These are phyloP conservation scores for Poeciliopsis presidionis DNA, from an alignment of 2,797 vertebrate species.

Conservation along the genomic window DNA sequence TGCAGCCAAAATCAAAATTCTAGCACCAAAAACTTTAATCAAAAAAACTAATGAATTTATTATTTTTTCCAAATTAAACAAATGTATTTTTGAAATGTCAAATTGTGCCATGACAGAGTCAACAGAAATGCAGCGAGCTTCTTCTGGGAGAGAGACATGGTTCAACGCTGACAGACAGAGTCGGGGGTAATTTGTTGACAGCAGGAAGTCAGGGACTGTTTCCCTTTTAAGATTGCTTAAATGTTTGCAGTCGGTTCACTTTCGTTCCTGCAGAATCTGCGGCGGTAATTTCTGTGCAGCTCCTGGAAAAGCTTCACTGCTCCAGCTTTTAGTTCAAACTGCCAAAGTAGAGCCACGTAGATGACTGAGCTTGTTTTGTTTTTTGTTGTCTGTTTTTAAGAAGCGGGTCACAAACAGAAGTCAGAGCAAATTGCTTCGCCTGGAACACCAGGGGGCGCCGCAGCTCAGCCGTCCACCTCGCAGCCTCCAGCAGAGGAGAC, in stretches of 20 bases:
- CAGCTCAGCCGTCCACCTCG: slow-evolving; percentile 64
- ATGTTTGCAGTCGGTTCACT: background rate
- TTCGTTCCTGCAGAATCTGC: background rate
- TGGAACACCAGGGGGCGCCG: slow-evolving; percentile 27
- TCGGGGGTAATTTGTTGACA: no score
- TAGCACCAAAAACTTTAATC: no score
- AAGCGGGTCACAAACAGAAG: slow-evolving; percentile 20
- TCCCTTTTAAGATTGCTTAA: no score
- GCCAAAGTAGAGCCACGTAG: background rate
- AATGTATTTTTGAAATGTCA: no score
- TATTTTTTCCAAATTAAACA: no score
- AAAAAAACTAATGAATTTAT: no score
- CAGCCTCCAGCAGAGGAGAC: slow-evolving; percentile 45
- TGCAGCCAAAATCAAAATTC: no score
- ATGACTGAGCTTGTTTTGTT: background rate
- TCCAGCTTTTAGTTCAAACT: background rate
- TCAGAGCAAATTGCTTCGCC: slow-evolving; percentile 26
- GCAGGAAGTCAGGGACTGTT: no score
- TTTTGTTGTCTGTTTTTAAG: background rate
- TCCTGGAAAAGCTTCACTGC: background rate
- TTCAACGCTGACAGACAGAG: background rate
- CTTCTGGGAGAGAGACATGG: background rate
- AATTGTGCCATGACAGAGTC: no score
- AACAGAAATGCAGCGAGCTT: background rate
- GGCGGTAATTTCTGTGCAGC: background rate